Evolutionary conservation across 1,140 invertebrate species (phyloP).

Genomic region (Trachelipus rathkii): DNA sequence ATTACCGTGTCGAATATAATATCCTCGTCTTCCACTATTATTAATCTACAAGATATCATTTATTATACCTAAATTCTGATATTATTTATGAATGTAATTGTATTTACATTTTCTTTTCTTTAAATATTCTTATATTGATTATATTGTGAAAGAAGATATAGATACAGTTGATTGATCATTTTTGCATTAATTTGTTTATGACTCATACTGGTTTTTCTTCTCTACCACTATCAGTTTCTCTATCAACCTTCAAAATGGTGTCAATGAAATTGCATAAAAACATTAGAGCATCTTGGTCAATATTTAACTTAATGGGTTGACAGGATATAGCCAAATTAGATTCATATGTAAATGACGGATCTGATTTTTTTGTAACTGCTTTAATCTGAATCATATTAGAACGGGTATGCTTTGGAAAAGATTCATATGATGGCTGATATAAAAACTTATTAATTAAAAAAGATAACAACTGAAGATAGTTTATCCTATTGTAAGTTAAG

Average conservation of each 20-base stretch:
- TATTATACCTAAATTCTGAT: too few relatives aligned
- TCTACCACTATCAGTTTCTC: conserved; percentile 50
- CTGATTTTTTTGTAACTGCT: conserved; percentile 28
- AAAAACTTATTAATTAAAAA: conserved; percentile 95
- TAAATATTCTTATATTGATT: too few relatives aligned
- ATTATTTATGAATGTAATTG: too few relatives aligned
- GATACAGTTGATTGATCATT: too few relatives aligned
- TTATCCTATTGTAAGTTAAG: too few relatives aligned
- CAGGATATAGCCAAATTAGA: conserved; percentile 61
- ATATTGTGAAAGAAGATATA: neutral
- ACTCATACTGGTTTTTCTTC: conserved; percentile 35
- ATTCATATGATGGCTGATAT: conserved; percentile 77
- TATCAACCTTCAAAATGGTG: conserved; percentile 55
- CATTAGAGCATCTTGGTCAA: conserved; percentile 90
- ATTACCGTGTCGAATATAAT: too few relatives aligned
- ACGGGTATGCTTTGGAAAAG: conserved; percentile 70
- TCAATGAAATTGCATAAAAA: conserved; percentile 80
- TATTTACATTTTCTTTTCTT: too few relatives aligned
- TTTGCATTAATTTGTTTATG: too few relatives aligned
- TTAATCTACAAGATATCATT: too few relatives aligned
- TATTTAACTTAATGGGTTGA: conserved; percentile 81
- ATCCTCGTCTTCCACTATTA: too few relatives aligned
- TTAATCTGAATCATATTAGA: conserved; percentile 72
- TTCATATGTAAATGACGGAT: conserved; percentile 32
- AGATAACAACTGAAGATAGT: too few relatives aligned